Evolutionary conservation across 2,888 invertebrate genomes (phyloP).

Genomic region (Lasioglossum malachurum): DNA sequence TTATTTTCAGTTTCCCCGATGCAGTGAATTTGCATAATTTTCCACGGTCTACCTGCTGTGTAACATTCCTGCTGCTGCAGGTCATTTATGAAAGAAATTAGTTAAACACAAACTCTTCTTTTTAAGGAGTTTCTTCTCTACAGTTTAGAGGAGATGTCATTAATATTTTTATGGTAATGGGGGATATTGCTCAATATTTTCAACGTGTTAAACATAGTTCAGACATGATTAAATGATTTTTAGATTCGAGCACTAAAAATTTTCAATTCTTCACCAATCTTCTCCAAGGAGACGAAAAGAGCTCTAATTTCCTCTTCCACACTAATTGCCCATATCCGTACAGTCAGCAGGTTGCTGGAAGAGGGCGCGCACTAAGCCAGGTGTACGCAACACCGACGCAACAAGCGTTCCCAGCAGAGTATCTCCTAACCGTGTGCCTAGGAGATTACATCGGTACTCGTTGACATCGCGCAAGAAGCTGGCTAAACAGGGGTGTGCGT

Average conservation of each 20-base stretch:
- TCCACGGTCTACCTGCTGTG: not conserved
- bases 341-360: not conserved
- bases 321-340: not conserved
- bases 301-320: not conserved
- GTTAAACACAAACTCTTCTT: not conserved
- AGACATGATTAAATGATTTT: too few relatives aligned
- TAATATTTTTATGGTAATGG: not conserved
- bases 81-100: not conserved
- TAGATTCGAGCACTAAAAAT: too few relatives aligned
- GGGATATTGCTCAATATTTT: not conserved
- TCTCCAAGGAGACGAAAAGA: not conserved
- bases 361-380: not conserved
- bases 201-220: too few relatives aligned
- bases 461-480: slow-evolving; percentile 19
- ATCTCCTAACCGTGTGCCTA: slow-evolving; percentile 8
- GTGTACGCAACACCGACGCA: not conserved
- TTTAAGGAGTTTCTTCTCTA: not conserved
- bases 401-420: slow-evolving; percentile 3
- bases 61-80: not conserved
- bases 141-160: not conserved
- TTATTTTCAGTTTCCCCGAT: not conserved
- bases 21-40: not conserved
- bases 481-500: not conserved
- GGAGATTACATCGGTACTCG: slow-evolving; percentile 34
- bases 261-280: not conserved